phyloP scores from a whole-genome alignment of 2,113 vertebrate species.

The Trichomycterus rosablanca region DNA sequence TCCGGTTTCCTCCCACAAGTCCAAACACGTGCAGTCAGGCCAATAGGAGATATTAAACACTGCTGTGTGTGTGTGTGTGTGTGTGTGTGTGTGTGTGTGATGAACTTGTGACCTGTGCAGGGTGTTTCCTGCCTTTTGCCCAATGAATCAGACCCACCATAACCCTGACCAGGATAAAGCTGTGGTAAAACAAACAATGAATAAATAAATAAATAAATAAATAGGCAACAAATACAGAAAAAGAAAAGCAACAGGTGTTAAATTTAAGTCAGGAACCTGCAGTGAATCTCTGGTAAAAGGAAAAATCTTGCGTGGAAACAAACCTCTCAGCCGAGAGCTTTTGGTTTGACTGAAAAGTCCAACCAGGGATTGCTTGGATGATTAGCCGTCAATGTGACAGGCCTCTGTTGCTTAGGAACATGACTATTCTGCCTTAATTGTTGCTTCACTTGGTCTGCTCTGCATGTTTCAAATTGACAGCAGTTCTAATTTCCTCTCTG shows the following conservation, averaged over 20 bases:
- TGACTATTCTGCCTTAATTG: constrained; percentile 43
- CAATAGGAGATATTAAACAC: no score
- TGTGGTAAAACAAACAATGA: no score
- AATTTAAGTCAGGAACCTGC: neutral
- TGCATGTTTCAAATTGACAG: constrained; percentile 33
- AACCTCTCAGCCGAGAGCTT: constrained; percentile 39
- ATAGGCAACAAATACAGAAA: neutral
- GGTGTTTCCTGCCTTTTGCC: no score
- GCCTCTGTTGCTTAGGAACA: constrained; percentile 52
- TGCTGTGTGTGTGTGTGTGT: no score
- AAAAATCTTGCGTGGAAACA: constrained; percentile 27
- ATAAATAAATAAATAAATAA: no score
- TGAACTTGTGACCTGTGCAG: no score
- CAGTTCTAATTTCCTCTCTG: constrained; percentile 36
- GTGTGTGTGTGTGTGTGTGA: no score
- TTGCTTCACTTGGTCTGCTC: constrained; percentile 35
- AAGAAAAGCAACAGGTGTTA: constrained; percentile 1
- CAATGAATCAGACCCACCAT: no score
- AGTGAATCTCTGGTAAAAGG: neutral
- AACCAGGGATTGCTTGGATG: constrained; percentile 46
- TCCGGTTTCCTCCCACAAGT: no score
- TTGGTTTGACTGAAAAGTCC: constrained; percentile 44
- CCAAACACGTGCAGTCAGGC: no score
- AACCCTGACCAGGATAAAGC: no score
- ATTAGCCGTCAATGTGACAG: constrained; percentile 48